phyloP scores from a whole-genome alignment of 2,888 invertebrate species.

The Alloscopus bannaensis region DNA sequence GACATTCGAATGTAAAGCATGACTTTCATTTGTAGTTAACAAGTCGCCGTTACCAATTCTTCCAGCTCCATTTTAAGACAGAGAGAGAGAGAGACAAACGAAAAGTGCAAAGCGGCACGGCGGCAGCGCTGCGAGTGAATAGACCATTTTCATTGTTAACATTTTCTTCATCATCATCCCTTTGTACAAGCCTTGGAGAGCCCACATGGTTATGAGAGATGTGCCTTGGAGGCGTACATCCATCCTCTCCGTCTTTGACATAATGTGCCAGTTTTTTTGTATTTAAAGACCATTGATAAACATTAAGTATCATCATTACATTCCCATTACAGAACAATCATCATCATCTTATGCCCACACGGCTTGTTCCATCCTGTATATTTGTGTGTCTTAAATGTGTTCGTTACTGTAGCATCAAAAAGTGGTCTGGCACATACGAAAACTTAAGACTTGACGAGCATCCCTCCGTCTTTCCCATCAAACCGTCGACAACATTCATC shows the following conservation, averaged over 20 bases:
- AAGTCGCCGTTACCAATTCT: conserved; percentile 4
- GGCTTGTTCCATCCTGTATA: too few species aligned
- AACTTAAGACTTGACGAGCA: too few species aligned
- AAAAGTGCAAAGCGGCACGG: too few species aligned
- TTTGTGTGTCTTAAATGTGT: too few species aligned
- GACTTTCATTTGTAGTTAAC: conserved; percentile 9
- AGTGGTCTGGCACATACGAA: too few species aligned
- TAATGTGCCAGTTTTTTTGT: neutral
- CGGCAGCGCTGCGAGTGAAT: conserved; percentile 7
- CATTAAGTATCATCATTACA: conserved; percentile 15
- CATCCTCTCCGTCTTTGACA: neutral
- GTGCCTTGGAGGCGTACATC: too few species aligned
- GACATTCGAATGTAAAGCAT: neutral
- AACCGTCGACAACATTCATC: too few species aligned
- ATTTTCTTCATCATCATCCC: too few species aligned
- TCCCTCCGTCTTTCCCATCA: too few species aligned
- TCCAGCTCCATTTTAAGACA: conserved; percentile 1
- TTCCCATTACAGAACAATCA: neutral
- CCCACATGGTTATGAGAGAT: too few species aligned
- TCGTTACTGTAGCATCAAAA: too few species aligned
- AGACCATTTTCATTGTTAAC: conserved; percentile 10
- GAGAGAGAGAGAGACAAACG: neutral
- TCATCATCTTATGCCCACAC: neutral
- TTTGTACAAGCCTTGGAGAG: neutral
- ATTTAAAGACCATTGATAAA: conserved; percentile 12